Base-by-base conservation (phyloP, 1,140 invertebrate genomes). In the Protaetia brevitarsis region DNA sequence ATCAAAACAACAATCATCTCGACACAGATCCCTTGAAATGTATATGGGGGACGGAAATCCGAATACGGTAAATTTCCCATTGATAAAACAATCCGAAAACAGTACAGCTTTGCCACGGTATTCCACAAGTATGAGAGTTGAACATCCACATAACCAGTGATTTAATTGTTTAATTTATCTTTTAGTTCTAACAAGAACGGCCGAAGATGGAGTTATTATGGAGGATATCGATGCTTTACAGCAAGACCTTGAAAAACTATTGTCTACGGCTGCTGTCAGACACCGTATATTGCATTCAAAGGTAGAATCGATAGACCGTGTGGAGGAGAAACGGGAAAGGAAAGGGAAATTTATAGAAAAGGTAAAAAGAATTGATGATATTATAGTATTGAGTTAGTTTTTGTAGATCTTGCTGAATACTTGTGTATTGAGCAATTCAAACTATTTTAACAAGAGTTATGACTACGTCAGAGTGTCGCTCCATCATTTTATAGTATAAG, bases 191-290 rank as follows among this genome's bases (percentile, higher is more conserved):
- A 79, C 82, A 37, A 80, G 87, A 13, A 74, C 80, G 29, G 72
- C 81, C n/a, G 86, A 88, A 31, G 87, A 89, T 64, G 83, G 84
- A 30, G 80, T 92, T 57, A 82, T 81, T 1, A 88, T 91, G 78
- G 93, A 70, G n/a, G 94, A 97, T 76, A 79, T 97, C 10, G 93
- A 96, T 76, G 82, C 83, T 0, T 79, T 97, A 8, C 94, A 97
- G 75, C 75, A 89, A 37, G 95, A 97, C 76, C 78, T 97, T n/a
- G 94, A 97, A 80, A 88, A 88, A 36, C 78, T 97, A 27, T 80
- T 96, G 8, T 92, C 92, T 0, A 89, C 89, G 41, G 89, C 91
- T 28, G 90, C 92, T 0, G 83, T 94, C 1, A 81, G 94, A 36
- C 85, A 87, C 68, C 82, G 90, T 69, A 85, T 88, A 51, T 83